Evolutionary conservation across 2,888 invertebrate genomes (phyloP).

Genomic region (Macrosoma leucophasiata): DNA sequence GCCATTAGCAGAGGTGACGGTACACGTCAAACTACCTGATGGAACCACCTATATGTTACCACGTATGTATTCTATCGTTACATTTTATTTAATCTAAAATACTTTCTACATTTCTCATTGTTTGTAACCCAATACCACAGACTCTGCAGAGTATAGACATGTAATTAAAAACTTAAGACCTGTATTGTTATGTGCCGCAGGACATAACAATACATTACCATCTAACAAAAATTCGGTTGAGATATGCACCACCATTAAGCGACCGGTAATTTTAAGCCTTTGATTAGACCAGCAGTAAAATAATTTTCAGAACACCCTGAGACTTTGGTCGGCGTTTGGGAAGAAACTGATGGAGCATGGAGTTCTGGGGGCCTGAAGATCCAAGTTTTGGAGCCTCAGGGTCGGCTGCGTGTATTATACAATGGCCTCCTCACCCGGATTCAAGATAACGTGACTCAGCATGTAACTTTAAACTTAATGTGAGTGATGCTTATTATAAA

Average conservation of each 20-base stretch:
- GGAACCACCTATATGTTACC: constrained; percentile 48
- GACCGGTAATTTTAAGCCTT: too few species aligned
- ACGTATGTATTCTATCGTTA: constrained; percentile 45
- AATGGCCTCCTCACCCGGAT: constrained; percentile 79
- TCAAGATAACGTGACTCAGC: constrained; percentile 40
- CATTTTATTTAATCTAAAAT: not conserved
- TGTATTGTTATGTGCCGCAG: too few species aligned
- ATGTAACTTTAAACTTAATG: constrained; percentile 76
- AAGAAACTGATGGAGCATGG: constrained; percentile 57
- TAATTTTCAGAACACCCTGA: constrained; percentile 69
- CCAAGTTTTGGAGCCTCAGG: constrained; percentile 76
- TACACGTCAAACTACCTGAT: constrained; percentile 65
- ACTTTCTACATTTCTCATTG: not conserved
- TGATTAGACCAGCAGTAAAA: too few species aligned
- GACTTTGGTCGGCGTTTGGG: constrained; percentile 54
- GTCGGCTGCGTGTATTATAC: constrained; percentile 78
- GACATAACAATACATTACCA: too few species aligned
- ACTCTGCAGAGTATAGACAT: too few species aligned
- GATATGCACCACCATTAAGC: too few species aligned
- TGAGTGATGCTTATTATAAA: constrained; percentile 45
- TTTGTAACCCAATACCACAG: not conserved
- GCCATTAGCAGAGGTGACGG: constrained; percentile 69
- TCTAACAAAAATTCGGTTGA: too few species aligned
- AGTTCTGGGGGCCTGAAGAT: constrained; percentile 77
- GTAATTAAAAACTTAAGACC: too few species aligned